Conservation (phyloP, 2,888 invertebrate species). For the Geotrupes spiniger region DNA sequence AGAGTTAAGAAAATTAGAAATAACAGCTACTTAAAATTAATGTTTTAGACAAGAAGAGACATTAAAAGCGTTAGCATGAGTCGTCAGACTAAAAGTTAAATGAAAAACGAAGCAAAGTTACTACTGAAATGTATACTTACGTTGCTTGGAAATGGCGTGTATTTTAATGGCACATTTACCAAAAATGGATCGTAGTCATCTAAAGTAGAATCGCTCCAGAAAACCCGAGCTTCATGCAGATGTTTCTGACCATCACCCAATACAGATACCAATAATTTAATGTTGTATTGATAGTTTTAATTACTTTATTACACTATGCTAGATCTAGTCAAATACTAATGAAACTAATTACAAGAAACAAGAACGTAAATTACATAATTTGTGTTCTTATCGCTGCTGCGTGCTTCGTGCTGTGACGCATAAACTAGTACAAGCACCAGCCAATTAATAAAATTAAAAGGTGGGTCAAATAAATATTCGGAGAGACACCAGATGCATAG, state of each 20-base stretch:
- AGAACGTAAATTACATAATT: not conserved
- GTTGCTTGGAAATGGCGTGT: conserved; percentile 45
- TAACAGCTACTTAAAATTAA: too few species aligned
- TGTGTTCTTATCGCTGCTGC: not conserved
- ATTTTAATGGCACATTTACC: conserved; percentile 47
- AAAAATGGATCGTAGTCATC: conserved; percentile 47
- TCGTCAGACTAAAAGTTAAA: not conserved
- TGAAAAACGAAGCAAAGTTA: conserved; percentile 2
- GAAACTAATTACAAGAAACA: not conserved
- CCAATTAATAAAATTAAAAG: not conserved
- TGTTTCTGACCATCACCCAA: conserved; percentile 55
- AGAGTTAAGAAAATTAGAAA: too few species aligned
- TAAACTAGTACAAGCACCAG: not conserved
- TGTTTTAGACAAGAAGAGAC: too few species aligned
- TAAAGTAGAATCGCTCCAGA: conserved; percentile 54
- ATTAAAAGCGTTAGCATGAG: not conserved
- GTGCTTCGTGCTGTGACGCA: not conserved
- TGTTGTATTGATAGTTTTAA: conserved; percentile 37
- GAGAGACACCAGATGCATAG: too few species aligned
- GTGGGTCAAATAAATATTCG: not conserved
- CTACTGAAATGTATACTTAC: conserved; percentile 41
- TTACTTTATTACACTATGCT: not conserved
- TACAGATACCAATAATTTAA: conserved; percentile 41
- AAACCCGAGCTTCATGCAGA: conserved; percentile 61
- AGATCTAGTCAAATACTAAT: conserved; percentile 2